phyloP scores from a whole-genome alignment of 2,797 vertebrate species.

The Thripadectes ignobilis region DNA sequence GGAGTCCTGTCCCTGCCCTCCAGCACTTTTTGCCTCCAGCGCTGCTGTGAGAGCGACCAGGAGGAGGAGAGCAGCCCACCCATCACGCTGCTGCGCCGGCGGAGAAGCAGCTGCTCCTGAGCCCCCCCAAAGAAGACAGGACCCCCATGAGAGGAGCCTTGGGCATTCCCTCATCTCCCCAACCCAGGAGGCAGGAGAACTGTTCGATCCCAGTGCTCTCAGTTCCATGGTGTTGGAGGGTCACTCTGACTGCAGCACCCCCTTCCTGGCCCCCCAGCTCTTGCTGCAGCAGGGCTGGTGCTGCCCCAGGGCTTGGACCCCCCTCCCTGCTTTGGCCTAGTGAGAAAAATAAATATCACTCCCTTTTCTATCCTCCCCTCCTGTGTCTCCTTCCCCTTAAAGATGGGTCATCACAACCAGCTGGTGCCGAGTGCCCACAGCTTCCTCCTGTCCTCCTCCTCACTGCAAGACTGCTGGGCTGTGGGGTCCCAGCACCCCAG shows the following conservation, averaged over 20 bases:
- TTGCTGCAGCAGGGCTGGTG: neutral
- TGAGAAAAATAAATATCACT: neutral
- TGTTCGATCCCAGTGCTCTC: neutral
- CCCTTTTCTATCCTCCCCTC: neutral
- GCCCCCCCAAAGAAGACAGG: neutral
- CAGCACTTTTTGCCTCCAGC: constrained; percentile 63
- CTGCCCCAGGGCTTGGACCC: neutral
- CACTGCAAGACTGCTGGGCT: neutral
- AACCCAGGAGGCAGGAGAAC: neutral
- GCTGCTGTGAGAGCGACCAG: constrained; percentile 84
- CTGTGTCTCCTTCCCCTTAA: neutral
- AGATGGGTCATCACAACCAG: neutral
- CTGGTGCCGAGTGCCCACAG: neutral
- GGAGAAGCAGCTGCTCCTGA: constrained; percentile 80
- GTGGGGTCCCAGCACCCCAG: neutral
- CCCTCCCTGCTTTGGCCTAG: no score
- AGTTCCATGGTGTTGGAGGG: accelerated
- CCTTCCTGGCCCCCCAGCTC: neutral
- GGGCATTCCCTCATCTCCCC: neutral
- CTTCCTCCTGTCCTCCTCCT: neutral
- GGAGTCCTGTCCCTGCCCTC: neutral
- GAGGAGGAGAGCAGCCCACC: constrained; percentile 76
- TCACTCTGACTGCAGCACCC: neutral
- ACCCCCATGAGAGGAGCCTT: no score
- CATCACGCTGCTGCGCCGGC: constrained; percentile 60